phyloP scores from a whole-genome alignment of 23 tunicate species.

The Corella eumyota region DNA sequence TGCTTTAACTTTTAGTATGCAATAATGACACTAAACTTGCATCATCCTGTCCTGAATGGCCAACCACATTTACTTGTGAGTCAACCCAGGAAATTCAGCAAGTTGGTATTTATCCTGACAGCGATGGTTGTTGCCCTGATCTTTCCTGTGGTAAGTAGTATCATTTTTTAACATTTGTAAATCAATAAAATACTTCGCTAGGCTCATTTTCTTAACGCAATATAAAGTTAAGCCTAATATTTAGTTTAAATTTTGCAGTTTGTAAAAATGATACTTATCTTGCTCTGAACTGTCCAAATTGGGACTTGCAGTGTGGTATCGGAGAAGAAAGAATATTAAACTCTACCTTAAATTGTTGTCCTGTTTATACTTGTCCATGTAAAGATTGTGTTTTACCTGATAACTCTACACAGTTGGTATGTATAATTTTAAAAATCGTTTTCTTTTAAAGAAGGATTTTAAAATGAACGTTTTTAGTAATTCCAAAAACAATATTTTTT shows the following conservation, averaged over 20 bases:
- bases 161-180: no score
- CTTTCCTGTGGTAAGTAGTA: slow-evolving; percentile 10
- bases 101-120: slow-evolving; percentile 11
- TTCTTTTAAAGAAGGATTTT: no score
- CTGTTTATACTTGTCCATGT: not conserved
- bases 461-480: no score
- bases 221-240: no score
- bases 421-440: no score
- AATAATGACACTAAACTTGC: not conserved
- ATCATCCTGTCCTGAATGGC: slow-evolving; percentile 5
- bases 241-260: not conserved
- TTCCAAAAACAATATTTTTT: no score
- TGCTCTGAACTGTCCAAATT: not conserved
- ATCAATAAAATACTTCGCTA: no score
- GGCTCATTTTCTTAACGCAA: no score
- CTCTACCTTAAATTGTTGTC: slow-evolving; percentile 1
- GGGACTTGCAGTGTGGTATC: not conserved
- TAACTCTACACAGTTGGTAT: not conserved
- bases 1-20: not conserved
- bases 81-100: not conserved
- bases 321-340: not conserved
- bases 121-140: slow-evolving; percentile 14
- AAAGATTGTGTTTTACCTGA: not conserved
- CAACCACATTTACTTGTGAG: not conserved
- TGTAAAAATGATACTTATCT: not conserved